Evolutionary conservation across 2,113 vertebrate genomes (phyloP).

Genomic region (Blennius ocellaris): DNA sequence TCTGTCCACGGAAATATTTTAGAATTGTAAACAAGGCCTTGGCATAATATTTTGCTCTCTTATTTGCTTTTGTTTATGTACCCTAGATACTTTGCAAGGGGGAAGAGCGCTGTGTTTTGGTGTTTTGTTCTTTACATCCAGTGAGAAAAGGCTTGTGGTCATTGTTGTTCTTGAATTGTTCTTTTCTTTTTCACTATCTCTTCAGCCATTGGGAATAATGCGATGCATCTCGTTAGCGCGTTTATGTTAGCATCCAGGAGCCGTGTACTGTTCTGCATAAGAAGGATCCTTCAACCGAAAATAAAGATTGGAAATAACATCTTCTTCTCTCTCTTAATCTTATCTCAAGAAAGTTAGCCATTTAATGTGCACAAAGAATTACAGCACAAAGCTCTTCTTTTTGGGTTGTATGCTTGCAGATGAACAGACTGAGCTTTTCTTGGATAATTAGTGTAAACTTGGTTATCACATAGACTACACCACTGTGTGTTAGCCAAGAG

Average conservation of each 20-base stretch:
- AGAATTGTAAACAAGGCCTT: constrained; percentile 70
- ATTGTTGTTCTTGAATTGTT: constrained; percentile 47
- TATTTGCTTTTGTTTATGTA: constrained; percentile 62
- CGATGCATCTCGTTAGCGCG: background rate
- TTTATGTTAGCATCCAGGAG: constrained; percentile 7
- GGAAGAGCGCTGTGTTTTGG: constrained; percentile 8
- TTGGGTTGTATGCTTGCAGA: too few relatives aligned
- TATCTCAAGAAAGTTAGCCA: too few relatives aligned
- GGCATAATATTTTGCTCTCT: constrained; percentile 64
- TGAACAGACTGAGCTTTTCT: too few relatives aligned
- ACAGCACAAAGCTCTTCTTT: too few relatives aligned
- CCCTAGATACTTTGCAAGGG: constrained; percentile 47
- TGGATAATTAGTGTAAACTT: too few relatives aligned
- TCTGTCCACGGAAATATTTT: constrained; percentile 65
- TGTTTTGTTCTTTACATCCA: constrained; percentile 39
- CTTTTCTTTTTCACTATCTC: constrained; percentile 7
- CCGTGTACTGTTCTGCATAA: background rate
- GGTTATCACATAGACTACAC: too few relatives aligned
- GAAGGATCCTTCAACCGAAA: constrained; percentile 2
- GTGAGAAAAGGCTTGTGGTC: constrained; percentile 59
- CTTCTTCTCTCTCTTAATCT: background rate
- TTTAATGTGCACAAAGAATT: too few relatives aligned
- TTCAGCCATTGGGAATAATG: constrained; percentile 3
- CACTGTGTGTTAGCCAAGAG: too few relatives aligned
- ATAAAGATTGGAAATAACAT: background rate